Evolutionary conservation across 2,888 invertebrate species (phyloP).

Genomic region (Cheilosia vulpina): DNA sequence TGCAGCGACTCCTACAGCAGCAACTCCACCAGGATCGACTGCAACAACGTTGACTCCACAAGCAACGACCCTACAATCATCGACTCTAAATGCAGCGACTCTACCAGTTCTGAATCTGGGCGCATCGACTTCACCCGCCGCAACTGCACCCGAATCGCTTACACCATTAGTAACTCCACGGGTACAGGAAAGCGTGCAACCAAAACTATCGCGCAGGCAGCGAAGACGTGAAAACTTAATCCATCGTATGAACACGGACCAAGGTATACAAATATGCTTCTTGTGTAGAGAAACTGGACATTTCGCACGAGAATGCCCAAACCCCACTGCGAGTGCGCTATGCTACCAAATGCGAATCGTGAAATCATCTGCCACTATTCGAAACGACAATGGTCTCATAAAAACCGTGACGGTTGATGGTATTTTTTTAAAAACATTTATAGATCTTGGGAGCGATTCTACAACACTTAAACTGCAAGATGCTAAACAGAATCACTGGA

Average conservation of each 20-base stretch:
- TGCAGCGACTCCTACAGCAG: not conserved
- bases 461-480: not conserved
- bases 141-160: too few species aligned
- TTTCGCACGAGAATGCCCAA: not conserved
- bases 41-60: not conserved
- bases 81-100: not conserved
- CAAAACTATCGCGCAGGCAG: too few species aligned
- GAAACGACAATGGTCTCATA: not conserved
- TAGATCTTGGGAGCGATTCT: conserved; percentile 1
- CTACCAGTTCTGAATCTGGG: not conserved
- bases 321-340: not conserved
- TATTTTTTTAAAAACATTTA: not conserved
- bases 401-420: not conserved
- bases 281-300: not conserved
- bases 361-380: not conserved
- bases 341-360: not conserved
- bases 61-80: not conserved
- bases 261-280: not conserved
- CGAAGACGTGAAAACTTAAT: not conserved
- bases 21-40: not conserved
- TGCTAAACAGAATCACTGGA: not conserved
- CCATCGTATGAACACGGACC: not conserved
- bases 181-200: too few species aligned
- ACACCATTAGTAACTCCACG: too few species aligned
- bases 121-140: not conserved